phyloP scores from a whole-genome alignment of 1,140 invertebrate species.

The Nylanderia fulva region DNA sequence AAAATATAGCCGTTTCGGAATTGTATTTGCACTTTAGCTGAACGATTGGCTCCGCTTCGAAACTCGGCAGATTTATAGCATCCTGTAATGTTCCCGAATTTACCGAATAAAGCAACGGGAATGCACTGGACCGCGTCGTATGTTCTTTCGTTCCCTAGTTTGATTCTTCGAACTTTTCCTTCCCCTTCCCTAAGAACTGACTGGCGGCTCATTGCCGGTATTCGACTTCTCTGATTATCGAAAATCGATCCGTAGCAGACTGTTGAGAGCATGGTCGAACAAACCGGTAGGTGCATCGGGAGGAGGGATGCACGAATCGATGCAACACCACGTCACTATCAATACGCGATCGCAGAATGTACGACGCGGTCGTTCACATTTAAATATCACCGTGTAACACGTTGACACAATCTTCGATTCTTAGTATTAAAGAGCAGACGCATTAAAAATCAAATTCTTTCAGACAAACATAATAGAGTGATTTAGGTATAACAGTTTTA shows the following conservation, averaged over 20 bases:
- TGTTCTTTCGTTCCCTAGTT: constrained; percentile 59
- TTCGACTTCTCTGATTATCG: constrained; percentile 77
- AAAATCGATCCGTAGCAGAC: constrained; percentile 75
- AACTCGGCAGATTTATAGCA: constrained; percentile 39
- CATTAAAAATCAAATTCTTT: constrained; percentile 14
- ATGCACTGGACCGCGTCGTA: constrained; percentile 60
- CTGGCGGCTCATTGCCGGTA: constrained; percentile 40
- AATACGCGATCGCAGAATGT: constrained; percentile 51
- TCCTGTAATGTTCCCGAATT: constrained; percentile 50
- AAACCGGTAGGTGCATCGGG: constrained; percentile 54
- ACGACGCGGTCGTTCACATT: constrained; percentile 73
- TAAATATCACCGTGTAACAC: constrained; percentile 73
- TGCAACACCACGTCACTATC: constrained; percentile 35
- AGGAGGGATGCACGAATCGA: constrained; percentile 27
- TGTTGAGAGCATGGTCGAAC: constrained; percentile 67
- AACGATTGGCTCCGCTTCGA: constrained; percentile 13
- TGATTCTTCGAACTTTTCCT: constrained; percentile 54
- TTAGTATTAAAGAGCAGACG: constrained; percentile 17
- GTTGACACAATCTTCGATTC: constrained; percentile 29
- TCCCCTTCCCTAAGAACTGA: constrained; percentile 1
- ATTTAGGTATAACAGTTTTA: not conserved
- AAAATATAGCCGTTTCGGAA: not conserved
- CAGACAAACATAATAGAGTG: not conserved
- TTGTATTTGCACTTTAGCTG: constrained; percentile 13
- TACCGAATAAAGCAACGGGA: constrained; percentile 54